These are phyloP conservation scores for Notodonta dromedarius DNA, from an alignment of 2,888 invertebrate species.

Conservation along the genomic window DNA sequence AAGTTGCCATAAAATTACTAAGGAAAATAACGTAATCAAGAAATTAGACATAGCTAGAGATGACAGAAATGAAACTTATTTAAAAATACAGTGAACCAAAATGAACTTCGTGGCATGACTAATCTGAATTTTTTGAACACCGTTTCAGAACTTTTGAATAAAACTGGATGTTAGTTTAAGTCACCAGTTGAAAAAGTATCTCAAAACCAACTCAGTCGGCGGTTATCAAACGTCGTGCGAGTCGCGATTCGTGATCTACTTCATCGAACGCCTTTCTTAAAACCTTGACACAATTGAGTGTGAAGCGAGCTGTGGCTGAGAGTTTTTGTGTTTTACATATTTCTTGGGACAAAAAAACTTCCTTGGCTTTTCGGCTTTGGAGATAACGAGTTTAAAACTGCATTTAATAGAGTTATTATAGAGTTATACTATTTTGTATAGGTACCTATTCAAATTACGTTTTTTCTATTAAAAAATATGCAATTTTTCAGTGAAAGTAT, in stretches of 20 bases:
- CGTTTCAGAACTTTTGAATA: conserved; percentile 4
- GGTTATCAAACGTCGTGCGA: not conserved
- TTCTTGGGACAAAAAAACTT: conserved; percentile 6
- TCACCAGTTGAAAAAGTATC: not conserved
- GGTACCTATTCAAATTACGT: too few species aligned
- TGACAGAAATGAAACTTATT: conserved; percentile 6
- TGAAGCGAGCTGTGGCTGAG: conserved; percentile 37
- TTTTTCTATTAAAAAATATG: too few species aligned
- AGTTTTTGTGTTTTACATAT: conserved; percentile 18
- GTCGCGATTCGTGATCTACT: conserved; percentile 30
- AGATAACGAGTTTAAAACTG: not conserved
- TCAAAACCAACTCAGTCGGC: not conserved
- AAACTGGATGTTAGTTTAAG: conserved; percentile 5
- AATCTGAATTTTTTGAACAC: conserved; percentile 10
- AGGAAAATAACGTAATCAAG: conserved; percentile 6
- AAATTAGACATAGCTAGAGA: conserved; percentile 5
- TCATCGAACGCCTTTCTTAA: conserved; percentile 47
- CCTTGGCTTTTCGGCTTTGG: not conserved
- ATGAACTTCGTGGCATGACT: conserved; percentile 14
- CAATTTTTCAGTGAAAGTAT: not conserved
- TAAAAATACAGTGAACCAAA: conserved; percentile 12
- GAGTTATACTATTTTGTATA: not conserved
- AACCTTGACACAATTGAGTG: conserved; percentile 50
- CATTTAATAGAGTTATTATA: conserved; percentile 5
- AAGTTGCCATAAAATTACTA: not conserved